Percentiles rank a stretch among this genome's conserved stretches.
These are phyloP conservation scores for Scaptomyza hsui DNA, from an alignment of 1,140 invertebrate species.

Conservation along the genomic window DNA sequence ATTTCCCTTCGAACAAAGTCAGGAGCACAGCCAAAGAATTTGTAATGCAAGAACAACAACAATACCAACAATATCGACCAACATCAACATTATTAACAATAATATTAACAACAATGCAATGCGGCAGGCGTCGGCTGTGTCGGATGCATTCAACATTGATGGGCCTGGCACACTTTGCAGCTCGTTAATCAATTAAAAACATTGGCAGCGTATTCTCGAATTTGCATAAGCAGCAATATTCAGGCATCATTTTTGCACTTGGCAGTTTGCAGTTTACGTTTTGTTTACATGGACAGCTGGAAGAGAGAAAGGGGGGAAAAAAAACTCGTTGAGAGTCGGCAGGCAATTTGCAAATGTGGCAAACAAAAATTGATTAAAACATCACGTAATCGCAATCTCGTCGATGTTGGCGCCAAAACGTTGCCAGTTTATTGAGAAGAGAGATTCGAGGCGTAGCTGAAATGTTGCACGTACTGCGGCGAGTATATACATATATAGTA, in stretches of 20 bases:
- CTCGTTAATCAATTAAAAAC: constrained; percentile 68
- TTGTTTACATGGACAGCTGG: constrained; percentile 48
- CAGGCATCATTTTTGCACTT: constrained; percentile 65
- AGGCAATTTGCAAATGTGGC: constrained; percentile 50
- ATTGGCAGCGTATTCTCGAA: constrained; percentile 36
- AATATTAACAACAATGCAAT: constrained; percentile 8
- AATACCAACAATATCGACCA: constrained; percentile 27
- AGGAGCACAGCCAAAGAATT: constrained; percentile 5
- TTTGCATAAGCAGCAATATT: constrained; percentile 68
- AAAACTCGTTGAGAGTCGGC: background rate
- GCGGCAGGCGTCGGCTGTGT: background rate
- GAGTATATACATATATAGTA: background rate
- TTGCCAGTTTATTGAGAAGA: constrained; percentile 29
- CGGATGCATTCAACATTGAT: constrained; percentile 5
- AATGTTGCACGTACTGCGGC: constrained; percentile 57
- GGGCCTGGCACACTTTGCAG: constrained; percentile 51
- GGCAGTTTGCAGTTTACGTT: constrained; percentile 3
- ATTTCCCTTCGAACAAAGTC: constrained; percentile 24
- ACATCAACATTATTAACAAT: constrained; percentile 8
- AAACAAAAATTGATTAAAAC: constrained; percentile 75
- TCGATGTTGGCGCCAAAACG: constrained; percentile 24
- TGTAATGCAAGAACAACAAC: constrained; percentile 3
- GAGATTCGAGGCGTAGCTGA: constrained; percentile 19
- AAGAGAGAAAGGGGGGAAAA: no score
- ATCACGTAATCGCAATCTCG: constrained; percentile 72